These are phyloP conservation scores for Phenacoccus solenopsis DNA, from an alignment of 1,140 invertebrate species.

Conservation along the genomic window DNA sequence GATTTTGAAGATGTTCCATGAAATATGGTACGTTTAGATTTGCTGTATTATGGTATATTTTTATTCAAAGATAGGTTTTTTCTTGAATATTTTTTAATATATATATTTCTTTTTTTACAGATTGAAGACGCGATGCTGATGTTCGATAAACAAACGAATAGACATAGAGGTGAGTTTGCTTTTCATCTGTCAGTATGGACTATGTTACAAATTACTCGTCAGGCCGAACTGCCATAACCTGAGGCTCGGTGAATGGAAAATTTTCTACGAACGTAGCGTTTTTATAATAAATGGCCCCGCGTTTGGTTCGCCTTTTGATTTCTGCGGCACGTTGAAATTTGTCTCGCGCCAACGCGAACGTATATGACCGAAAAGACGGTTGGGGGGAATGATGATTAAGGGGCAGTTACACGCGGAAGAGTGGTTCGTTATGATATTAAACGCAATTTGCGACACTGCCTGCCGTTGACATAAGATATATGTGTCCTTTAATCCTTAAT, in stretches of 20 bases:
- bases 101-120: slow-evolving; percentile 54
- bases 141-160: slow-evolving; percentile 99
- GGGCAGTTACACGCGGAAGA: slow-evolving; percentile 8
- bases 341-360: background rate
- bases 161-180: slow-evolving; percentile 88
- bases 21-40: no score
- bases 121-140: slow-evolving; percentile 99
- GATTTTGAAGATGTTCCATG: no score
- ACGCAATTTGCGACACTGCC: slow-evolving; percentile 15
- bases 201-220: background rate
- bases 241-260: background rate
- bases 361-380: background rate
- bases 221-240: background rate
- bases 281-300: background rate
- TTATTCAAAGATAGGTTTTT: no score
- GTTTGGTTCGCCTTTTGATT: slow-evolving; percentile 9
- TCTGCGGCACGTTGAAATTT: background rate
- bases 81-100: slow-evolving; percentile 10
- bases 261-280: background rate
- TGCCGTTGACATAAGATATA: slow-evolving; percentile 16
- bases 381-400: slow-evolving; percentile 10
- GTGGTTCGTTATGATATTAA: slow-evolving; percentile 14
- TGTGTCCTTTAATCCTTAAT: slow-evolving; percentile 10
- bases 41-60: no score
- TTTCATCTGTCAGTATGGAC: background rate